Evolutionary conservation across 2,888 invertebrate genomes (phyloP), one percentile per base, ranked within the genome.

Genomic region (Neoitamus cyanurus): DNA sequence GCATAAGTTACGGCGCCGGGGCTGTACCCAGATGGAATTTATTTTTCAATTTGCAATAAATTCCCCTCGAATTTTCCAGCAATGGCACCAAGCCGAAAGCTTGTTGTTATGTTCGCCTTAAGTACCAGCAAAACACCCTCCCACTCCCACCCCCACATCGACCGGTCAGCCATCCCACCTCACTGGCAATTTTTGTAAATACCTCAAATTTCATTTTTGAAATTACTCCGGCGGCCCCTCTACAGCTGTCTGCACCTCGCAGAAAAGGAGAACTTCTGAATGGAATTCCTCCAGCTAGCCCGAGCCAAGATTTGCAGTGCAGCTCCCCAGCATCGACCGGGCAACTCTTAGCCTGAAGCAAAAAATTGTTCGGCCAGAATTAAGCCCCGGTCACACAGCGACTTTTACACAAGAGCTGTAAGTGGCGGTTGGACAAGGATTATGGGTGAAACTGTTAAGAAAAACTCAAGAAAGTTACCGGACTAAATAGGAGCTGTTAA

Each of bases 21-120:
- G 68, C 70, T 31, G 31, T 70, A 31, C 31, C 73, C 34, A 73
- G 34, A 15, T n/a, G 31, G 36, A 73, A 73, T 73, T 73, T 73
- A 73, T 37, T 36, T 36, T 73, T 73, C 73, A 73, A 73, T 73
- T 73, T 73, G 73, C 73, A 73, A 73, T 73, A 73, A 73, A 73
- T 73, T 36, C 73, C 34, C 36, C 20, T 36, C 37, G 36, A 73
- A 36, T 73, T 73, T 34, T 34, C n/a, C n/a, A 31, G 70, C 15
- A 30, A 70, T 31, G 30, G 70, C 31, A 30, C 31, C 30, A 25
- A 70, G 34, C 34, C 70, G 34, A 70, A n/a, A 34, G 70, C 30
- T 31, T 70, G 70, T 34, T 58, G 58, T 58, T 58, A 58, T 58
- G 9, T 4, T 20, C 58, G 7, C 7, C 9, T 58, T 58, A 58